Conservation (phyloP, 2,888 invertebrate species). For the Protula sp. region DNA sequence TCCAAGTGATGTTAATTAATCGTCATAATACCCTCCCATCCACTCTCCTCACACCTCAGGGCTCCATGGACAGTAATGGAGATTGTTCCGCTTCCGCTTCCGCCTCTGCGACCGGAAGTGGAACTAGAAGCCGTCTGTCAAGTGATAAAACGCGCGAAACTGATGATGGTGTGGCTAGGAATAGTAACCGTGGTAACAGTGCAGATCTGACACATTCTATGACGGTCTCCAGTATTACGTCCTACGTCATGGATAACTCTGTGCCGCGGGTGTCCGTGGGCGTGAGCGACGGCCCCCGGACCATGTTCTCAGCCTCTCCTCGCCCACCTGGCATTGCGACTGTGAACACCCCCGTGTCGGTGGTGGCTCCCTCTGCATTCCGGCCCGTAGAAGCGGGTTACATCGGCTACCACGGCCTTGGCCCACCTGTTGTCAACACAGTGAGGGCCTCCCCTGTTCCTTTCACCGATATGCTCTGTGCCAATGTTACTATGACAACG, state of each 20-base stretch:
- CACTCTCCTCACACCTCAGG: slow-evolving; percentile 12
- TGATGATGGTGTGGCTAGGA: neutral
- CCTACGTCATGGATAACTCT: slow-evolving; percentile 31
- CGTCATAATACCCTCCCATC: slow-evolving; percentile 22
- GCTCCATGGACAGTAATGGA: neutral
- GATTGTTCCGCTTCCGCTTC: slow-evolving; percentile 1
- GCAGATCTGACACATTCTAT: slow-evolving; percentile 30
- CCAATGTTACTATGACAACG: neutral
- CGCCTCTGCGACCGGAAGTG: neutral
- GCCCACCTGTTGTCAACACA: neutral
- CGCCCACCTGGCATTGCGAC: slow-evolving; percentile 61
- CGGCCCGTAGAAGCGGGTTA: neutral
- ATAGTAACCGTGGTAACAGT: slow-evolving; percentile 6
- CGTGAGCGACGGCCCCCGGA: slow-evolving; percentile 13
- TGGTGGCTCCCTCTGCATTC: neutral
- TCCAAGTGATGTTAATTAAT: slow-evolving; percentile 25
- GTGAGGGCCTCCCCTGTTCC: neutral
- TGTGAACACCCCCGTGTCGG: slow-evolving; percentile 45
- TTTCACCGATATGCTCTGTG: neutral
- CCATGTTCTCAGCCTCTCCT: slow-evolving; percentile 20
- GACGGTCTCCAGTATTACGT: slow-evolving; percentile 39
- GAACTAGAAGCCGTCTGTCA: slow-evolving; percentile 1
- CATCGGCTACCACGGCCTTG: neutral
- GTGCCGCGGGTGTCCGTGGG: slow-evolving; percentile 1
- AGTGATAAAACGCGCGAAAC: too few relatives aligned